Percentiles rank a stretch among this genome's conserved stretches.
phyloP scores from a whole-genome alignment of 2,113 vertebrate species.

The Sclerurus mexicanus region DNA sequence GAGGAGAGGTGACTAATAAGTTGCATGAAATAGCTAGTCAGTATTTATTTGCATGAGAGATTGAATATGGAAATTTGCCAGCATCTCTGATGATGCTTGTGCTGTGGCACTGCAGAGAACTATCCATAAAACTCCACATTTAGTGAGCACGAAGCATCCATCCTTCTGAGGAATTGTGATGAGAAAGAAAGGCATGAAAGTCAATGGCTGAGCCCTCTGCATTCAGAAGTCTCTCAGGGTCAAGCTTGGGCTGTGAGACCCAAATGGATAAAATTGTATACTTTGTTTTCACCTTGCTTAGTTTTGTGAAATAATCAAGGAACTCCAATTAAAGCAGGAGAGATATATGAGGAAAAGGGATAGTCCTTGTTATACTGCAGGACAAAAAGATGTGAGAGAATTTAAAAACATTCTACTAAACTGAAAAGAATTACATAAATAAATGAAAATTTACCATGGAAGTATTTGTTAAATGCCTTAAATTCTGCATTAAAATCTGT shows the following conservation, averaged over 20 bases:
- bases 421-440: neutral
- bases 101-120: neutral
- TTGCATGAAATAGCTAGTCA: neutral
- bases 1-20: neutral
- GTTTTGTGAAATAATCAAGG: neutral
- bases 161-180: neutral
- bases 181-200: neutral
- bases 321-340: neutral
- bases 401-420: neutral
- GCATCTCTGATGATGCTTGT: neutral
- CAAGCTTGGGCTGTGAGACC: neutral
- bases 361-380: neutral
- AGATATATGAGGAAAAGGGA: neutral
- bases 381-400: neutral
- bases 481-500: no score
- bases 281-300: neutral
- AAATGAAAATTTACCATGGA: neutral
- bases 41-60: slow-evolving; percentile 44
- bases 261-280: neutral
- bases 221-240: neutral
- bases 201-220: neutral
- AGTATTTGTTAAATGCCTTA: neutral
- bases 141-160: neutral
- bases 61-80: neutral
- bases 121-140: neutral